Conservation (phyloP, 2,888 invertebrate species). For the Cheilosia soror region DNA sequence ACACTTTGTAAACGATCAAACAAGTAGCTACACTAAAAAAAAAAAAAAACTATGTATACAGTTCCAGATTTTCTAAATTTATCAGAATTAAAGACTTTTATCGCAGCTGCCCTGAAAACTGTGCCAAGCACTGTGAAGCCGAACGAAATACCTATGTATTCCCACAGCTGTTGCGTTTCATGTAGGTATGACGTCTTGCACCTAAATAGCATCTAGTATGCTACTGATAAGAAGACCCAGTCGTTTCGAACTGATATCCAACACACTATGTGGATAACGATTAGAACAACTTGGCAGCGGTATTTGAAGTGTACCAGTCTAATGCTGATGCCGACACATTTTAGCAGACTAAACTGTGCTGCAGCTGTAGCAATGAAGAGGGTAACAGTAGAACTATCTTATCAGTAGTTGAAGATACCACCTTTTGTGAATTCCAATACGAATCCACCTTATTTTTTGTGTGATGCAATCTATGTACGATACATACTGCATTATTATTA, state of each 20-base stretch:
- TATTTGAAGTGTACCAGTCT: neutral
- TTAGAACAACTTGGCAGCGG: neutral
- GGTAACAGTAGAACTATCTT: constrained; percentile 24
- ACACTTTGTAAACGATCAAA: neutral
- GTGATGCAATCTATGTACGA: constrained; percentile 9
- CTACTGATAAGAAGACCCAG: constrained; percentile 61
- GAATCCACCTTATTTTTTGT: neutral
- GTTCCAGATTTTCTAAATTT: constrained; percentile 29
- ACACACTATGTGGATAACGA: constrained; percentile 18
- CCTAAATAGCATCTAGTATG: constrained; percentile 48
- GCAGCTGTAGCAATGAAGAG: neutral
- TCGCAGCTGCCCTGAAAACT: constrained; percentile 37
- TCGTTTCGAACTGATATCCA: constrained; percentile 22
- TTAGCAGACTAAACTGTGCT: too few relatives aligned
- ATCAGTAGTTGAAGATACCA: constrained; percentile 6
- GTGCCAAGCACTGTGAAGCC: constrained; percentile 17
- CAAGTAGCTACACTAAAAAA: neutral
- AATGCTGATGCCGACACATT: too few relatives aligned
- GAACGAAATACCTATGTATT: constrained; percentile 13
- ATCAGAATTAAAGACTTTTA: constrained; percentile 39
- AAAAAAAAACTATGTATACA: neutral
- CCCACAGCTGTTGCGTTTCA: constrained; percentile 63
- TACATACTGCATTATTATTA: neutral
- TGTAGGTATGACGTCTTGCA: constrained; percentile 53
- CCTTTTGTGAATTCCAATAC: neutral